Base-by-base conservation (phyloP, 2,797 vertebrate genomes). In the Pipistrellus pygmaeus region DNA sequence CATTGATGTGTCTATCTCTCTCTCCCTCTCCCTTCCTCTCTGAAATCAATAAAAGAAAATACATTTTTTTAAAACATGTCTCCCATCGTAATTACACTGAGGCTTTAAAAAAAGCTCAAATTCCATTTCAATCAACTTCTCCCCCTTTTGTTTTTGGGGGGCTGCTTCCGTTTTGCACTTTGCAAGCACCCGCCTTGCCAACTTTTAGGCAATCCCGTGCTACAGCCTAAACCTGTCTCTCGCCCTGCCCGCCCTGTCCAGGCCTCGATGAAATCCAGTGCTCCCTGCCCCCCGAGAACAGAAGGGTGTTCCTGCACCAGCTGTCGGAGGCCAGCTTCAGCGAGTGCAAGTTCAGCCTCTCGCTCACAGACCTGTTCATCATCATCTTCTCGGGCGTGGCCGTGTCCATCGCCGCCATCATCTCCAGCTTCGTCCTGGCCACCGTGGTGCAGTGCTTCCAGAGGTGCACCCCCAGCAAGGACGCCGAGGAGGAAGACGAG, bases 381-480 rank as follows among this genome's bases (percentile, higher is more conserved):
- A 99, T 99, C 97, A 99, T 99, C 97, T 99, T 99, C 98, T 99
- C 99, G 0, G 99, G 99, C 53, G 99, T 99, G 17, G 99, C 99
- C 0, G 99, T 99, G 95, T 99, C 99, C 32, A 98, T 99, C 21
- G 99, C 99, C 41, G 99, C 99, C 97, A 99, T 99, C 94, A 99
- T 99, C 92, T 99, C 99, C 17, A 99, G 99, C 98, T 99, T 99
- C 98, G 99, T 99, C 98, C 98, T 99, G 98, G 99, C 99, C 55
- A 99, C 99, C 8, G 99, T 99, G 57, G 99, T 99, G 27, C 99
- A 99, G 97, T 99, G 99, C 97, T 99, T 99, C 99, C 99, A 99
- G 96, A 99, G 99, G 94, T 99, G 99, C 97, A 96, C 98, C 51
- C 98, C 98, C 91, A 99, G 99, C 97, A 99, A 99, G 98, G 99